phyloP scores from a whole-genome alignment of 2,888 invertebrate species.

The Dicycla oo region DNA sequence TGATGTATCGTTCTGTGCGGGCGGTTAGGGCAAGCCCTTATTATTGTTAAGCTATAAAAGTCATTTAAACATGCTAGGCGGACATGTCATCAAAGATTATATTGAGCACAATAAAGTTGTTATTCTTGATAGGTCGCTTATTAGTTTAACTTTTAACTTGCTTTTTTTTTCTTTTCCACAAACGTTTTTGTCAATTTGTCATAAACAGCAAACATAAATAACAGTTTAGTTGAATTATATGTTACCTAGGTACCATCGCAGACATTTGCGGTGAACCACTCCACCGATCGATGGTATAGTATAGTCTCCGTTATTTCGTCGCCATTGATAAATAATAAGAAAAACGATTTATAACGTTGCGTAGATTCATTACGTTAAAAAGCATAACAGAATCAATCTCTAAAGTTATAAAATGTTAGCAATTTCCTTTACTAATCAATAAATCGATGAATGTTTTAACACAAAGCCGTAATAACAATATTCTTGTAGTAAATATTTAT shows the following conservation, averaged over 20 bases:
- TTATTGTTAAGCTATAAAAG: neutral
- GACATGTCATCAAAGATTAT: conserved; percentile 22
- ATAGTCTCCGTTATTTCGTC: too few relatives aligned
- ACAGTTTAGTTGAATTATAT: neutral
- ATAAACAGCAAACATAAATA: neutral
- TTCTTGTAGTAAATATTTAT: conserved; percentile 43
- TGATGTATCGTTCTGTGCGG: conserved; percentile 52
- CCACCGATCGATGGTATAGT: too few relatives aligned
- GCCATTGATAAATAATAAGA: neutral
- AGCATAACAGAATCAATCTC: conserved; percentile 5
- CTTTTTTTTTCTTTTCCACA: too few relatives aligned
- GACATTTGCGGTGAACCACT: too few relatives aligned
- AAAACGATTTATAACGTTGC: neutral
- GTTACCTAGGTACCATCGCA: too few relatives aligned
- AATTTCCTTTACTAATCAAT: conserved; percentile 30
- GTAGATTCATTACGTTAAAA: neutral
- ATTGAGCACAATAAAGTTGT: conserved; percentile 4
- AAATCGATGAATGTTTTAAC: conserved; percentile 28
- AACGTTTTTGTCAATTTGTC: neutral
- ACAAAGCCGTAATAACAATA: conserved; percentile 39
- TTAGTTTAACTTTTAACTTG: too few relatives aligned
- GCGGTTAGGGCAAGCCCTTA: conserved; percentile 10
- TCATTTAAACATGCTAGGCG: conserved; percentile 17
- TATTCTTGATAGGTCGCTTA: neutral
- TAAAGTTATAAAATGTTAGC: conserved; percentile 1